Evolutionary conservation across 2,888 invertebrate genomes (phyloP).

Genomic region (Hydroisotoma schaefferi): DNA sequence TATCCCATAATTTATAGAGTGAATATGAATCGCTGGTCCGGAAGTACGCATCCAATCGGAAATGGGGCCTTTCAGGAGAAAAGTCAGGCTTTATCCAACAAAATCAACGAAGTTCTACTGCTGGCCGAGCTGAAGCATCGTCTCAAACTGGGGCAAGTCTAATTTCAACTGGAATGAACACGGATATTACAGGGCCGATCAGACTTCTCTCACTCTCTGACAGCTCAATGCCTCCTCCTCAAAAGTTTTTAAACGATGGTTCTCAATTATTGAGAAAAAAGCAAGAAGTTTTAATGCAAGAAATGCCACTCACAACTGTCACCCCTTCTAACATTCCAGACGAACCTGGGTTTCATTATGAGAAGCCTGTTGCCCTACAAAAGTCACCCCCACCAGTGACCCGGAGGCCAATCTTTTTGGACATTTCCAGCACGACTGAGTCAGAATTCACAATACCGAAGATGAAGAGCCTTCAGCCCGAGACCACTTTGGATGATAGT

Average conservation of each 20-base stretch:
- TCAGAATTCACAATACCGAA: constrained; percentile 9
- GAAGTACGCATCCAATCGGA: constrained; percentile 33
- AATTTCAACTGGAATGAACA: constrained; percentile 36
- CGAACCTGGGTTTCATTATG: too few species aligned
- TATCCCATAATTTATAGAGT: constrained; percentile 17
- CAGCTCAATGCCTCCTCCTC: neutral
- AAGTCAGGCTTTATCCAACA: constrained; percentile 1
- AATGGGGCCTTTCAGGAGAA: constrained; percentile 8
- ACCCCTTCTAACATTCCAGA: too few species aligned
- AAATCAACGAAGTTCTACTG: neutral
- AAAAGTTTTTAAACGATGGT: neutral
- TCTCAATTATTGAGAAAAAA: neutral
- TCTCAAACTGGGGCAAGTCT: neutral
- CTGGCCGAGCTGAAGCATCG: neutral
- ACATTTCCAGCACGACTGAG: constrained; percentile 23
- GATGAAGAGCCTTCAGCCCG: neutral
- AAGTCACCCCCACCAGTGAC: neutral
- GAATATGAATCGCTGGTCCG: constrained; percentile 41
- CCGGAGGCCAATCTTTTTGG: constrained; percentile 8
- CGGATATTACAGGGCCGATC: constrained; percentile 38
- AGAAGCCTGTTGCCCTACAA: constrained; percentile 12
- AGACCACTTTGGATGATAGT: constrained; percentile 2
- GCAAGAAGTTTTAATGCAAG: too few species aligned
- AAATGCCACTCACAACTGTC: too few species aligned
- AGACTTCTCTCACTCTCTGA: constrained; percentile 13